Evolutionary conservation across 1,140 invertebrate species (phyloP).

Genomic region (Hyles euphorbiae): DNA sequence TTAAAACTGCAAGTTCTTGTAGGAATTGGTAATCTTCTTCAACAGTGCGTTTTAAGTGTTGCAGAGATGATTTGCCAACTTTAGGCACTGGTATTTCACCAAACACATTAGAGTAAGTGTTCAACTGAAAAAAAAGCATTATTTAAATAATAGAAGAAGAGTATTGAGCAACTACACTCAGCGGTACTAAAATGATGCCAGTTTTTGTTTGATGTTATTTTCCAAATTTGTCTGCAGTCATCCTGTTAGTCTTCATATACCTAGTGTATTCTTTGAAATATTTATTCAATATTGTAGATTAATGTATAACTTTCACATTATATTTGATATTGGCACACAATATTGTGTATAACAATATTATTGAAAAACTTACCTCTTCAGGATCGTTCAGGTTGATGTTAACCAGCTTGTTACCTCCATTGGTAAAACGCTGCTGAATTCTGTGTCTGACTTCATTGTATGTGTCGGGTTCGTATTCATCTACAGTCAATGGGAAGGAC

Average conservation of each 20-base stretch:
- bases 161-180: too few relatives aligned
- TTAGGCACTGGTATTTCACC: slow-evolving; percentile 70
- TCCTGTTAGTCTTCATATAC: not conserved
- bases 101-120: slow-evolving; percentile 69
- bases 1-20: slow-evolving; percentile 79
- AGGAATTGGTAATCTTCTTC: slow-evolving; percentile 81
- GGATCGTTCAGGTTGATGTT: slow-evolving; percentile 80
- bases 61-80: slow-evolving; percentile 60
- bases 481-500: slow-evolving; percentile 77
- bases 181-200: too few relatives aligned
- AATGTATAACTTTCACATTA: too few relatives aligned
- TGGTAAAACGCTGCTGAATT: slow-evolving; percentile 76
- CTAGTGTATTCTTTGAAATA: not conserved
- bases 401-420: slow-evolving; percentile 77
- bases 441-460: slow-evolving; percentile 77
- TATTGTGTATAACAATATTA: slow-evolving; percentile 3
- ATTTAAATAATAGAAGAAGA: not conserved
- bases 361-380: slow-evolving; percentile 72
- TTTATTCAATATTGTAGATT: too few relatives aligned
- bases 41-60: slow-evolving; percentile 76
- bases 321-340: too few relatives aligned
- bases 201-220: too few relatives aligned
- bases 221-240: too few relatives aligned
- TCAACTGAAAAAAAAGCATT: slow-evolving; percentile 46
- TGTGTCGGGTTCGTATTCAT: slow-evolving; percentile 80